A percentile compares a stretch with the other conserved stretches of the same genome.
phyloP scores from a whole-genome alignment of 1,140 invertebrate species.

The Pollicipes pollicipes region DNA sequence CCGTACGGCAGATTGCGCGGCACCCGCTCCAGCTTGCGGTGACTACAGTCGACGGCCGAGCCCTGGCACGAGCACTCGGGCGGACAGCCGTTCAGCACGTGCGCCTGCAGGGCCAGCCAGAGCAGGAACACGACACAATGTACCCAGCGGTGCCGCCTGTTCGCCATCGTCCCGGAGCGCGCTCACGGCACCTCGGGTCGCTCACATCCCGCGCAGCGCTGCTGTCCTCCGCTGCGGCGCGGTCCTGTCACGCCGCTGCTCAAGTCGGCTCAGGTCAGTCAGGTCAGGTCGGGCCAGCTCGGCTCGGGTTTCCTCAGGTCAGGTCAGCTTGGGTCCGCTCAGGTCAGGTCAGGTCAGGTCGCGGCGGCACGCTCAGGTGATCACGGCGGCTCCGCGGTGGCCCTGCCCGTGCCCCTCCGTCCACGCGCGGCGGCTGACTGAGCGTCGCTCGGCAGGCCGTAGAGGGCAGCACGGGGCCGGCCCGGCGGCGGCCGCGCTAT shows the following conservation, averaged over 20 bases:
- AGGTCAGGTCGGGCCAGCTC: not conserved
- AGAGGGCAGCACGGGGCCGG: not conserved
- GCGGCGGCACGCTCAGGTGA: not conserved
- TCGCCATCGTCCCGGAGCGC: not conserved
- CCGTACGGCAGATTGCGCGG: slow-evolving; percentile 77
- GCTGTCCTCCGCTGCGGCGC: too few relatives aligned
- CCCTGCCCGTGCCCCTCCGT: not conserved
- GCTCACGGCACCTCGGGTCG: not conserved
- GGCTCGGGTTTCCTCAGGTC: too few relatives aligned
- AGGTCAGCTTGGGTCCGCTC: not conserved
- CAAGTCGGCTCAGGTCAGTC: not conserved
- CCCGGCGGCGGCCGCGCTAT: not conserved
- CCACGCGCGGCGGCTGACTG: not conserved
- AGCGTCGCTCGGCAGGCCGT: not conserved
- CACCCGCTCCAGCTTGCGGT: slow-evolving; percentile 55
- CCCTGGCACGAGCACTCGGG: slow-evolving; percentile 65
- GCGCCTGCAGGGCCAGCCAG: not conserved
- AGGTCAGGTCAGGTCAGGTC: not conserved
- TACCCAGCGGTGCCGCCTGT: not conserved
- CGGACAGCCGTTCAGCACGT: slow-evolving; percentile 38
- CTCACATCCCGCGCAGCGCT: not conserved
- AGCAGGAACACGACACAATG: not conserved
- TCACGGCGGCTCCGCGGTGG: not conserved
- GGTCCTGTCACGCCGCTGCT: too few relatives aligned
- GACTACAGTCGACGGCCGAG: slow-evolving; percentile 76